phyloP scores from a whole-genome alignment of 1,140 invertebrate species.

The Scaptomyza hsui region DNA sequence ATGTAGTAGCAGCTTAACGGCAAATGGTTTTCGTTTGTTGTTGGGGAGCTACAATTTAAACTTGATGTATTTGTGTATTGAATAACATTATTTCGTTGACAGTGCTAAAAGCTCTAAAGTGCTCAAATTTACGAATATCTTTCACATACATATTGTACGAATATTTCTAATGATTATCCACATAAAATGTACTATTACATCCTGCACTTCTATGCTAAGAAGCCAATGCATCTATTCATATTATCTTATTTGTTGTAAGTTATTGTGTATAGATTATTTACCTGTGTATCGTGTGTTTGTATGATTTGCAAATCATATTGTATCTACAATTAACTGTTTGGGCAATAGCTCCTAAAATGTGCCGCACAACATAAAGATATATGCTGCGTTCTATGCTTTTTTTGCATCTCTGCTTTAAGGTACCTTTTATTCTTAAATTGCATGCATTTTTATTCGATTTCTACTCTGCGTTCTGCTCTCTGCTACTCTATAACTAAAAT shows the following conservation, averaged over 20 bases:
- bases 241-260: conserved; percentile 15
- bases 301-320: conserved; percentile 32
- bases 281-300: conserved; percentile 22
- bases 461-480: conserved; percentile 15
- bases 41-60: conserved; percentile 30
- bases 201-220: conserved; percentile 15
- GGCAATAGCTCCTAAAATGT: conserved; percentile 41
- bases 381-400: conserved; percentile 11
- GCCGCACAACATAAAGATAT: conserved; percentile 8
- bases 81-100: conserved; percentile 76
- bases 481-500: conserved; percentile 43
- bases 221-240: conserved; percentile 36
- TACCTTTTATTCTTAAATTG: conserved; percentile 46
- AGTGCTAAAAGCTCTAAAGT: conserved; percentile 79
- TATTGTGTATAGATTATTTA: conserved; percentile 17
- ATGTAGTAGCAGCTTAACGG: conserved; percentile 51
- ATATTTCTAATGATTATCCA: conserved; percentile 32
- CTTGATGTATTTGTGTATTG: conserved; percentile 21
- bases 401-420: conserved; percentile 51
- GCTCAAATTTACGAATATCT: conserved; percentile 69
- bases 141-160: conserved; percentile 18
- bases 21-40: conserved; percentile 46
- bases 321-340: conserved; percentile 32
- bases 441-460: conserved; percentile 38
- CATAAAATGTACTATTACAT: conserved; percentile 7